A percentile compares a stretch with the other conserved stretches of the same genome.
Conservation (phyloP, 2,797 vertebrate species). For the Sebastes minor region DNA sequence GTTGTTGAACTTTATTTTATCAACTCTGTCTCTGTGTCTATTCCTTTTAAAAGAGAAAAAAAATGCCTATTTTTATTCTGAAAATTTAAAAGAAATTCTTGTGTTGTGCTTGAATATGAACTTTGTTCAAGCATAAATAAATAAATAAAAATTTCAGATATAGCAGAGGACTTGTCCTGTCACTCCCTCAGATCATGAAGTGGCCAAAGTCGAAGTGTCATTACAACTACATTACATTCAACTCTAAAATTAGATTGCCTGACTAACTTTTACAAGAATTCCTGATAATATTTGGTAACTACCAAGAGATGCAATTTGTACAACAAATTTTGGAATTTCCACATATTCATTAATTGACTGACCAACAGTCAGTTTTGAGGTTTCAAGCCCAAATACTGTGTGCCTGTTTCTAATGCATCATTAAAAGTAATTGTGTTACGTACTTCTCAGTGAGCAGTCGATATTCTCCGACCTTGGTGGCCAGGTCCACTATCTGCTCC, state of each 20-base stretch:
- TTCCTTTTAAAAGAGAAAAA: background rate
- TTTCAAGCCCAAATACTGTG: background rate
- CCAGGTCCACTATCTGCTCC: constrained; percentile 89
- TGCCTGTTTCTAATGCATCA: constrained; percentile 1
- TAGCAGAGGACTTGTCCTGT: background rate
- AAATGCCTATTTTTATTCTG: background rate
- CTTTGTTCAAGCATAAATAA: background rate
- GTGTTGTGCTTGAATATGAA: background rate
- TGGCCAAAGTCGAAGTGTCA: background rate
- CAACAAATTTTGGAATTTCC: background rate
- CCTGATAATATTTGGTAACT: background rate
- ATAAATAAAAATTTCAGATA: background rate
- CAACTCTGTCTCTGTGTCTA: background rate
- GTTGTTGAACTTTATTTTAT: background rate
- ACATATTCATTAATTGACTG: background rate
- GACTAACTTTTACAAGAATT: background rate
- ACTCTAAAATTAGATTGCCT: background rate
- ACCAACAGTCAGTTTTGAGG: background rate
- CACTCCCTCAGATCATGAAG: background rate
- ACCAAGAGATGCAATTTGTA: background rate
- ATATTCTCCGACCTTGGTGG: constrained; percentile 90
- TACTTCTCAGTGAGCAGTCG: constrained; percentile 88
- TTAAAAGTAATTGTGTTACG: constrained; percentile 58
- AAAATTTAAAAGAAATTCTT: background rate
- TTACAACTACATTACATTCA: background rate